Base-by-base conservation (phyloP, 35 echinoderm and acorn worm genomes). In the Stichopus chloronotus region DNA sequence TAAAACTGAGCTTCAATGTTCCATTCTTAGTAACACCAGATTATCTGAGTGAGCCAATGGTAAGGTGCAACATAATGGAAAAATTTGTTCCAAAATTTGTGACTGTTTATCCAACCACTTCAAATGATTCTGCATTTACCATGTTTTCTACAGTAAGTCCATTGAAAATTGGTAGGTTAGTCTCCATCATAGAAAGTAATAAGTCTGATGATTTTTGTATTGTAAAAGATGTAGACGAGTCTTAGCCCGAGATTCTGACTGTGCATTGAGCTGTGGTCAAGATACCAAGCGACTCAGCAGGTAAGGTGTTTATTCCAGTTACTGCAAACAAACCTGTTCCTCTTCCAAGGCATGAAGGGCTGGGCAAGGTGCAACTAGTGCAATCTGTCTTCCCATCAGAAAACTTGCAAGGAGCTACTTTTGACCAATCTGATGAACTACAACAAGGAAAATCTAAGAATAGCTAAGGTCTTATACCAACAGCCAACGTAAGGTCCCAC, bases 31-130 rank as follows among this genome's bases (percentile, higher is more conserved):
- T 97, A 16, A 97, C 93, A 13, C 53, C 93, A 55, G 59, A 85
- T 2, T 6, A 60, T 1, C 21, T 97, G 17, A 52, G 88, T 55
- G 95, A 97, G 65, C 95, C 93, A 55, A 85, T 94, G 5, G 81
- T 96, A 56, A 93, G 95, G 14, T 94, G 90, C 56, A 97, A 97
- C 90, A 93, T 94, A 24, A 94, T 94, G 23, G 78, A 96, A 81
- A 90, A 84, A 14, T 57, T 63, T 61, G 2, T 88, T 24, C 43
- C 25, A 52, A 86, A 23, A 6, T 78, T 20, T 52, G n/a, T n/a
- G n/a, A n/a, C n/a, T n/a, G n/a, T n/a, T n/a, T n/a, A n/a, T n/a
- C n/a, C n/a, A n/a, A n/a, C n/a, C n/a, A n/a, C n/a, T n/a, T n/a
- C n/a, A n/a, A n/a, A n/a, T n/a, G n/a, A n/a, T n/a, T n/a, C n/a